A percentile compares a stretch with the other conserved stretches of the same genome.
Evolutionary conservation across 1,140 invertebrate genomes (phyloP).

Genomic region (Gryllus bimaculatus): DNA sequence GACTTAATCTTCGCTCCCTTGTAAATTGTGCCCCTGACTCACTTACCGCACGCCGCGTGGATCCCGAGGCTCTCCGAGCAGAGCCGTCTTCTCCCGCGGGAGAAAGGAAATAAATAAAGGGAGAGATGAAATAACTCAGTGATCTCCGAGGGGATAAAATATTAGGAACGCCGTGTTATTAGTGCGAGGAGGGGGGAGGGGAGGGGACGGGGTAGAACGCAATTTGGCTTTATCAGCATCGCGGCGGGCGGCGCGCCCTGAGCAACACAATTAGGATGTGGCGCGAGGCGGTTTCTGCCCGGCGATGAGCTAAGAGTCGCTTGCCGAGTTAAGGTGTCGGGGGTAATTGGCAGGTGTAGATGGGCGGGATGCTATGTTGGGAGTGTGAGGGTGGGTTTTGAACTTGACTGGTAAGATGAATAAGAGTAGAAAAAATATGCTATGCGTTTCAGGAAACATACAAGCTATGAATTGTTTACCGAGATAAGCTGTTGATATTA

Average conservation of each 20-base stretch:
- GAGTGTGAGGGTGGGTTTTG: too few species aligned
- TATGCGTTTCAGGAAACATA: too few species aligned
- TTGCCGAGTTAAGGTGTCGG: not conserved
- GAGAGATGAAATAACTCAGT: not conserved
- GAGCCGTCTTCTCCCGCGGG: not conserved
- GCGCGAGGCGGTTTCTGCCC: not conserved
- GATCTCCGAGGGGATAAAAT: conserved; percentile 3
- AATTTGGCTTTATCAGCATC: conserved; percentile 1
- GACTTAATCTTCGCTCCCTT: not conserved
- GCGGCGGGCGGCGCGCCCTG: not conserved
- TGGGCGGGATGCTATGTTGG: too few species aligned
- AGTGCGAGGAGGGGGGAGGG: not conserved
- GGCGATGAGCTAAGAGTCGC: not conserved
- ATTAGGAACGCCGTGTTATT: not conserved
- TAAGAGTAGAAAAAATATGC: too few species aligned
- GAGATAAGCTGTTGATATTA: too few species aligned
- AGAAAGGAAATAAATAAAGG: conserved; percentile 5
- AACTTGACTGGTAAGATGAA: too few species aligned
- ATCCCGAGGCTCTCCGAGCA: not conserved
- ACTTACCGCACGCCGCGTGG: not conserved
- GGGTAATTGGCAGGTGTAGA: too few species aligned
- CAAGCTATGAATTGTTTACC: too few species aligned
- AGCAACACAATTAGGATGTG: not conserved
- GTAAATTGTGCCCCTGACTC: not conserved
- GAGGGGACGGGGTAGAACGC: not conserved